Conservation (phyloP, 2,113 vertebrate species). For the Eira barbara region DNA sequence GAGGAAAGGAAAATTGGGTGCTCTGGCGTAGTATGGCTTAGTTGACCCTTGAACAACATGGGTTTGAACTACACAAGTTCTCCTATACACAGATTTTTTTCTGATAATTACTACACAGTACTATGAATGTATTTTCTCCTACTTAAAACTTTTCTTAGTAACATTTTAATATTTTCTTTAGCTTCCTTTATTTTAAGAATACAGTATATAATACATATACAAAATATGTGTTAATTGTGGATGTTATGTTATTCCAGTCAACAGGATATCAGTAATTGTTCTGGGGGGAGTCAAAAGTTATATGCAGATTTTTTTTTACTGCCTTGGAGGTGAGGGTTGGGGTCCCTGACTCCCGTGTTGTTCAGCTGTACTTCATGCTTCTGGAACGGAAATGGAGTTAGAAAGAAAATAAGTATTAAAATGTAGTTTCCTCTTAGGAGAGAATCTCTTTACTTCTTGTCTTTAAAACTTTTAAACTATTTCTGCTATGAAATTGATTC, state of each 20-base stretch:
- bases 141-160: not conserved
- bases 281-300: not conserved
- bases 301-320: not conserved
- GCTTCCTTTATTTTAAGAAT: not conserved
- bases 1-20: not conserved
- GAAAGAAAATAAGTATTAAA: not conserved
- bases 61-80: not conserved
- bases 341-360: not conserved
- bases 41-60: not conserved
- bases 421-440: not conserved
- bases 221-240: not conserved
- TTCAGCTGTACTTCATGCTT: not conserved
- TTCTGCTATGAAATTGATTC: slow-evolving; percentile 20
- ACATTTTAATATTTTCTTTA: not conserved
- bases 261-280: not conserved
- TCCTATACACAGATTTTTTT: not conserved
- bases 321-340: not conserved
- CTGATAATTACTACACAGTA: not conserved
- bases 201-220: not conserved
- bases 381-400: not conserved
- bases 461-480: slow-evolving; percentile 17
- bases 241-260: not conserved
- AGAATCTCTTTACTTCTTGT: not conserved
- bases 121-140: not conserved
- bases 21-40: not conserved